Percentiles rank a stretch among this genome's conserved stretches.
Evolutionary conservation across 2,797 vertebrate species (phyloP).

Genomic region (Pteropus rufus): DNA sequence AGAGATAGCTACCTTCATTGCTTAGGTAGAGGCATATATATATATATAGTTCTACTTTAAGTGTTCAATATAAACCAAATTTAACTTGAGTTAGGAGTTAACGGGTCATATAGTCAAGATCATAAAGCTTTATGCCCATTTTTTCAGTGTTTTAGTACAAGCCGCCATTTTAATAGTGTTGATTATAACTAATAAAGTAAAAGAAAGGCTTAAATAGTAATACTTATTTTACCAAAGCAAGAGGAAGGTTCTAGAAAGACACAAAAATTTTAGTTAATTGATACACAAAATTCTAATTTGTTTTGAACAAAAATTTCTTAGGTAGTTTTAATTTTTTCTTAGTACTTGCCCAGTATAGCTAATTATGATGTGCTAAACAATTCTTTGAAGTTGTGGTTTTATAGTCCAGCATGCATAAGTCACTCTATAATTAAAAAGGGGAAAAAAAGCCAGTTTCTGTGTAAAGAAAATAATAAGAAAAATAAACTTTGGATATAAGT

Average conservation of each 20-base stretch:
- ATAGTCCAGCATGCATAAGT: slow-evolving; percentile 28
- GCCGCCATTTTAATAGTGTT: slow-evolving; percentile 10
- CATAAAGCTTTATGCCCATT: neutral
- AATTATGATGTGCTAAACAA: slow-evolving; percentile 60
- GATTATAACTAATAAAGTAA: neutral
- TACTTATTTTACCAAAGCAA: slow-evolving; percentile 27
- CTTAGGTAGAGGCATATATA: neutral
- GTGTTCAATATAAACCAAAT: neutral
- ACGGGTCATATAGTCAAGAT: slow-evolving; percentile 3
- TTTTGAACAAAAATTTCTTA: slow-evolving; percentile 39
- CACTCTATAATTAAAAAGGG: slow-evolving; percentile 58
- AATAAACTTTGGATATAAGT: slow-evolving; percentile 15
- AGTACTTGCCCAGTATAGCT: slow-evolving; percentile 29
- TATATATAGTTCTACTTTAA: neutral
- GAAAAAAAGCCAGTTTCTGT: neutral
- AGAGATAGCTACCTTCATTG: neutral
- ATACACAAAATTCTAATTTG: neutral
- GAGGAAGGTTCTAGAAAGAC: slow-evolving; percentile 9
- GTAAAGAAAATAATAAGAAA: slow-evolving; percentile 52
- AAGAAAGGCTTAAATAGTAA: neutral
- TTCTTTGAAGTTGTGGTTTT: slow-evolving; percentile 47
- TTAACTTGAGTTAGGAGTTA: neutral
- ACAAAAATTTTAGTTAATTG: neutral
- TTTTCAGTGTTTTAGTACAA: neutral
- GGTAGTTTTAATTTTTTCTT: neutral